These are phyloP conservation scores for Xiphorhynchus elegans DNA, from an alignment of 2,113 vertebrate species.

Conservation along the genomic window DNA sequence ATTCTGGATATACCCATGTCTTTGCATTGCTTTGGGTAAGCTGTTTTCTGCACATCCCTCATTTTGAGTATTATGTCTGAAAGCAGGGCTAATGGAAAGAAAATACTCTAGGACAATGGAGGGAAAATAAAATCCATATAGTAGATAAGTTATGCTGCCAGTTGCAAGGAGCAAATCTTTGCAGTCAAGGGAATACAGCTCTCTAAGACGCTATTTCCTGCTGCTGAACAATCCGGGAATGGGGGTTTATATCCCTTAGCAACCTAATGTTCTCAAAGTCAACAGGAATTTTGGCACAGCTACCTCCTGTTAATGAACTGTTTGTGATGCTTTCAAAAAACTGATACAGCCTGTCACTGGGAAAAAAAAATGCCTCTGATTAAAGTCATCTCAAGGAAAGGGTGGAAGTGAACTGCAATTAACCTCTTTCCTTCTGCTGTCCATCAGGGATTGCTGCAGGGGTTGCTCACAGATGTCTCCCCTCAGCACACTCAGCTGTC, in stretches of 20 bases:
- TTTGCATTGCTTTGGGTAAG: neutral
- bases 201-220: neutral
- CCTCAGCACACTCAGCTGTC: neutral
- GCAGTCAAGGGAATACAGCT: neutral
- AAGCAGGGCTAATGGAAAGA: neutral
- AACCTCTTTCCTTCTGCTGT: slow-evolving; percentile 29
- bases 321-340: slow-evolving; percentile 1
- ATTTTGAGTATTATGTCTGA: neutral
- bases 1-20: neutral
- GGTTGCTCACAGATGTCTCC: rapidly evolving
- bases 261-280: slow-evolving; percentile 12
- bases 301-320: slow-evolving; percentile 14
- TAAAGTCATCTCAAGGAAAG: slow-evolving; percentile 10
- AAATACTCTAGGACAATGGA: neutral
- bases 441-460: neutral
- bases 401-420: slow-evolving; percentile 26
- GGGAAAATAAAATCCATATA: neutral
- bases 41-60: neutral
- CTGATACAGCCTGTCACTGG: neutral
- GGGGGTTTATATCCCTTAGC: slow-evolving; percentile 11
- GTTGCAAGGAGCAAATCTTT: neutral
- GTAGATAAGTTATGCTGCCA: neutral
- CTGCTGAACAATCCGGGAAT: slow-evolving; percentile 3
- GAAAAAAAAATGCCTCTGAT: neutral
- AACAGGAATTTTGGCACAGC: slow-evolving; percentile 36